phyloP scores from a whole-genome alignment of 2,888 invertebrate species.

The Halictus ligatus region DNA sequence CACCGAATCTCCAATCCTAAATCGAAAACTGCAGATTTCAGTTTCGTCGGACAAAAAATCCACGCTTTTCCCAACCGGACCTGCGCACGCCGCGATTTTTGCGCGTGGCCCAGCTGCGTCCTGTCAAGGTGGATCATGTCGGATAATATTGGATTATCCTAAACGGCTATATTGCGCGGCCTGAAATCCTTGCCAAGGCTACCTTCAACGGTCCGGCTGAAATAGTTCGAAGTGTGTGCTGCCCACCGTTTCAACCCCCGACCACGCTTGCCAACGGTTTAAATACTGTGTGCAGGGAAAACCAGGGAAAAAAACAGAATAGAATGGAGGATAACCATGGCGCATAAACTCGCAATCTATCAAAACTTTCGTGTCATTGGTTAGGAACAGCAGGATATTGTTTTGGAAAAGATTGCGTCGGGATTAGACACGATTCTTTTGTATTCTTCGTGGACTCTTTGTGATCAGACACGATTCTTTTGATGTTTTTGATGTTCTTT shows the following conservation, averaged over 20 bases:
- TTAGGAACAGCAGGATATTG: background rate
- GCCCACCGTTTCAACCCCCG: background rate
- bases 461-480: too few relatives aligned
- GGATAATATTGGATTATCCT: constrained; percentile 59
- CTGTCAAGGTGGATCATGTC: constrained; percentile 44
- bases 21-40: constrained; percentile 39
- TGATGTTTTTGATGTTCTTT: too few relatives aligned
- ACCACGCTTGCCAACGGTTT: background rate
- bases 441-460: too few relatives aligned
- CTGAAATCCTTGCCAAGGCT: constrained; percentile 25
- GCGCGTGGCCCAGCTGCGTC: constrained; percentile 26
- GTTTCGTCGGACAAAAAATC: constrained; percentile 36
- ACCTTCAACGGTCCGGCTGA: constrained; percentile 15
- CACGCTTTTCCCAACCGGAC: constrained; percentile 18
- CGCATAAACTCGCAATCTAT: background rate
- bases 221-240: constrained; percentile 5
- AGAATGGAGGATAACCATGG: background rate
- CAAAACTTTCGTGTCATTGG: background rate
- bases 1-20: constrained; percentile 15
- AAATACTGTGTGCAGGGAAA: background rate
- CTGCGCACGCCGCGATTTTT: constrained; percentile 44
- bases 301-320: background rate
- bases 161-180: constrained; percentile 32
- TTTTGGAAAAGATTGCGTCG: background rate
- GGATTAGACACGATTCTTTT: background rate